phyloP scores from a whole-genome alignment of 2,797 vertebrate species.

The Sarcophilus harrisii region DNA sequence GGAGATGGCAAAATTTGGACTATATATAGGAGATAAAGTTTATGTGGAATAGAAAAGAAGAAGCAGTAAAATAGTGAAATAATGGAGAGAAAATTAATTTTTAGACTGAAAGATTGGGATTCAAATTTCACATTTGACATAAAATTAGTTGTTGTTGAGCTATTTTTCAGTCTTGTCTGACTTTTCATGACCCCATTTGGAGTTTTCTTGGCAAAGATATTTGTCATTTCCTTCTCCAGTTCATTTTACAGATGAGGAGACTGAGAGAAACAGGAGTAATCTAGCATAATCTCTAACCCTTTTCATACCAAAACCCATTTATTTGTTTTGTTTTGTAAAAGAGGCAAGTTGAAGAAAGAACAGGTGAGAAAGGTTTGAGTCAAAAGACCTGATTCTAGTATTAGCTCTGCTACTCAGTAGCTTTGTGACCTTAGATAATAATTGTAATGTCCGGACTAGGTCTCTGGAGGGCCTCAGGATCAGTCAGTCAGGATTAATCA shows the following conservation, averaged over 20 bases:
- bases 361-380: not conserved
- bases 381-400: not conserved
- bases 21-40: not conserved
- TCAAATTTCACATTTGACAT: not conserved
- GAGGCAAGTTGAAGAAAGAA: not conserved
- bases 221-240: not conserved
- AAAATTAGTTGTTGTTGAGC: not conserved
- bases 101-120: not conserved
- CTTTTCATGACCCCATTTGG: not conserved
- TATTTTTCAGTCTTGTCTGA: not conserved
- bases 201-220: not conserved
- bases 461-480: too few species aligned
- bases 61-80: not conserved
- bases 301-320: not conserved
- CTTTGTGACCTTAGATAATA: not conserved
- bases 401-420: not conserved
- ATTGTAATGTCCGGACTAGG: not conserved
- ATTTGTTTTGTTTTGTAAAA: not conserved
- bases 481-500: too few species aligned
- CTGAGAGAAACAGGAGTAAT: not conserved
- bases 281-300: not conserved
- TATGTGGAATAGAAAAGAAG: not conserved
- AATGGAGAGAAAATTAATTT: not conserved
- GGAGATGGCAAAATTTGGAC: not conserved
- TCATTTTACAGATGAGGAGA: not conserved